Conservation (phyloP, 1,140 invertebrate genomes). For the Brachionus calyciflorus region DNA sequence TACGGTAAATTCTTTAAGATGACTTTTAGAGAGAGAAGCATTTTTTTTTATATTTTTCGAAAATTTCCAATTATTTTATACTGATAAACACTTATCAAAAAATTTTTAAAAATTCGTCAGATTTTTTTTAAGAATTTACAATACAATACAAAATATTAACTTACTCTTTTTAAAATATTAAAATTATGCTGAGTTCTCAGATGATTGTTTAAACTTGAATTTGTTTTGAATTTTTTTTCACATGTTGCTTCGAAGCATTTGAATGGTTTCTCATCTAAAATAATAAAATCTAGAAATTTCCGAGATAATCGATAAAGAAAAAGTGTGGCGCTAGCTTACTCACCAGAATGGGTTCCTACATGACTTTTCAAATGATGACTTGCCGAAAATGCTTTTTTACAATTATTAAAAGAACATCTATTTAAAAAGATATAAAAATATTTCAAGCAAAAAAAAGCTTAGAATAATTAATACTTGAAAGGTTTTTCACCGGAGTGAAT, state of each 20-base stretch:
- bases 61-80: no score
- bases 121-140: no score
- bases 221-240: slow-evolving; percentile 45
- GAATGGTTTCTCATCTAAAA: slow-evolving; percentile 26
- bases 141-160: background rate
- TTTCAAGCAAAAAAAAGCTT: slow-evolving; percentile 67
- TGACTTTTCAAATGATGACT: slow-evolving; percentile 89
- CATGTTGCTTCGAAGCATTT: slow-evolving; percentile 18
- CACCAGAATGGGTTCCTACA: slow-evolving; percentile 70
- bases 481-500: slow-evolving; percentile 83
- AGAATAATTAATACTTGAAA: slow-evolving; percentile 67
- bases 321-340: background rate
- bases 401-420: slow-evolving; percentile 76
- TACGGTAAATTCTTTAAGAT: no score
- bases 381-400: slow-evolving; percentile 84
- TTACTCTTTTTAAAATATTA: slow-evolving; percentile 36
- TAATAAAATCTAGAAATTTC: background rate
- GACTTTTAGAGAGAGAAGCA: no score
- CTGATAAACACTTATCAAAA: no score
- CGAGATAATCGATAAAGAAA: background rate
- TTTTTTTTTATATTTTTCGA: no score
- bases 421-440: background rate
- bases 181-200: slow-evolving; percentile 30
- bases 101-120: no score
- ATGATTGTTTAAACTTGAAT: slow-evolving; percentile 36